A percentile compares a stretch with the other conserved stretches of the same genome.
These are phyloP conservation scores for Phymorhynchus buccinoides DNA, from an alignment of 1,140 invertebrate genomes.

Conservation along the genomic window DNA sequence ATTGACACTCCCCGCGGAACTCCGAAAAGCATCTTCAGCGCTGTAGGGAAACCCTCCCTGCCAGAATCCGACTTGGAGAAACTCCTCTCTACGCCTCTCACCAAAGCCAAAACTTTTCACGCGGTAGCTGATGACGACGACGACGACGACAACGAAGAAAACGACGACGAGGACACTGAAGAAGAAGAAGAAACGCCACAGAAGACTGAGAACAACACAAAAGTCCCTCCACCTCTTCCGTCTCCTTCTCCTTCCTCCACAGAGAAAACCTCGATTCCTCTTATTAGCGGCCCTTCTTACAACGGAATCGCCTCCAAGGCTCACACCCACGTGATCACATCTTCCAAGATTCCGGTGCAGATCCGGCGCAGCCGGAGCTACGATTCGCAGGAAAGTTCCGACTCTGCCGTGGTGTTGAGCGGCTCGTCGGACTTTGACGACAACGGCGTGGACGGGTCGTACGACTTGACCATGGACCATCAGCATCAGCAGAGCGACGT, in stretches of 20 bases:
- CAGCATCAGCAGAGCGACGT: too few relatives aligned
- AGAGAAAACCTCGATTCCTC: too few relatives aligned
- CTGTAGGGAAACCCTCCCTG: too few relatives aligned
- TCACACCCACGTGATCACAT: too few relatives aligned
- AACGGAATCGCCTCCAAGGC: too few relatives aligned
- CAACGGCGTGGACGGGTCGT: slow-evolving; percentile 36
- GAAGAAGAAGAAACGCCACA: slow-evolving; percentile 36
- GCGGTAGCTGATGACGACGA: neutral
- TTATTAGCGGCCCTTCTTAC: too few relatives aligned
- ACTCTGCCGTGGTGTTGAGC: slow-evolving; percentile 10
- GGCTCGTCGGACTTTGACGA: slow-evolving; percentile 15
- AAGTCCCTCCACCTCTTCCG: slow-evolving; percentile 47
- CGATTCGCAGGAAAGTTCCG: neutral
- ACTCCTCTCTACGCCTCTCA: slow-evolving; percentile 20
- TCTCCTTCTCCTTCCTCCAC: slow-evolving; percentile 58
- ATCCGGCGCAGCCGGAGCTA: slow-evolving; percentile 53
- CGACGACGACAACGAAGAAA: neutral
- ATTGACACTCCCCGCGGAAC: slow-evolving; percentile 42
- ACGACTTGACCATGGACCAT: slow-evolving; percentile 41
- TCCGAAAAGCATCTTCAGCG: too few relatives aligned
- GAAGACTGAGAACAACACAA: too few relatives aligned
- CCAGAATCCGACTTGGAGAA: slow-evolving; percentile 38
- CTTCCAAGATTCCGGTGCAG: slow-evolving; percentile 60
- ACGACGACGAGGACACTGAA: slow-evolving; percentile 19
- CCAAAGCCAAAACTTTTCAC: slow-evolving; percentile 17